These are phyloP conservation scores for Mionectes olivaceus DNA, from an alignment of 2,797 vertebrate genomes.

Conservation along the genomic window DNA sequence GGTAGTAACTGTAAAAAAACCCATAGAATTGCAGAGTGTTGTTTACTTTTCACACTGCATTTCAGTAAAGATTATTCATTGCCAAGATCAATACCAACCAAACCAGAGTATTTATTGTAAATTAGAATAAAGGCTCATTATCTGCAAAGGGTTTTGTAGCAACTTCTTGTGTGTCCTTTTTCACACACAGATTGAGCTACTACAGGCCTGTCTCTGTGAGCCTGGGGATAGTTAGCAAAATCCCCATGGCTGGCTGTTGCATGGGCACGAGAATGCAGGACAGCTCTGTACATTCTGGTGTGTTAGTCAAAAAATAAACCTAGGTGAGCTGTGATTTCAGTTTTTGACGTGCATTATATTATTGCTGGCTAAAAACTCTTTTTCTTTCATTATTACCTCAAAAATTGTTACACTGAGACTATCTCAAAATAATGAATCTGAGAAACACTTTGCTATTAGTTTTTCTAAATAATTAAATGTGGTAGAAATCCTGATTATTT, in stretches of 20 bases:
- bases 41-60: conserved; percentile 5
- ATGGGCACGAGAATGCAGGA: neutral
- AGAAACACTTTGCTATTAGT: neutral
- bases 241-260: neutral
- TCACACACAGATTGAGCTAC: neutral
- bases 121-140: neutral
- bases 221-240: neutral
- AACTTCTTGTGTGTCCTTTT: neutral
- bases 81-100: neutral
- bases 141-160: neutral
- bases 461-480: neutral
- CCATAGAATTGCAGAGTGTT: neutral
- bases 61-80: neutral
- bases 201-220: neutral
- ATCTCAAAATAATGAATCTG: neutral
- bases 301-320: neutral
- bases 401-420: neutral
- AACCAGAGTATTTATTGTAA: neutral
- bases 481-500: neutral
- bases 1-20: neutral
- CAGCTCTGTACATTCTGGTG: neutral
- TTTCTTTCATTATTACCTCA: neutral
- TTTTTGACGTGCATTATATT: neutral
- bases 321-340: neutral
- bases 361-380: neutral